Conservation (phyloP, 1,140 invertebrate genomes). For the Orchesella cincta region DNA sequence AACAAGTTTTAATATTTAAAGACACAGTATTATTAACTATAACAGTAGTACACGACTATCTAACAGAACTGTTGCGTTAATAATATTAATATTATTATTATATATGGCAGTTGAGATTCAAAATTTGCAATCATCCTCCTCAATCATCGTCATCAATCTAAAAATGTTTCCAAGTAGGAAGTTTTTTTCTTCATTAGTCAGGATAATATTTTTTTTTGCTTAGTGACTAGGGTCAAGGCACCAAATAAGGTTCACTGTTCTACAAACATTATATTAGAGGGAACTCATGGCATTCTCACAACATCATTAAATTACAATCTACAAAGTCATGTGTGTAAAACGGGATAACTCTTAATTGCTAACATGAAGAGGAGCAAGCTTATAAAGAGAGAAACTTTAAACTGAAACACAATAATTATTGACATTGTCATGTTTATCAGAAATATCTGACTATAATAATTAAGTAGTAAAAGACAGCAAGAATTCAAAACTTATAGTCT, state of each 20-base stretch:
- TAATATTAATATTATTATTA: constrained; percentile 19
- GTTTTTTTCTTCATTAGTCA: background rate
- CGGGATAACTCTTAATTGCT: too few species aligned
- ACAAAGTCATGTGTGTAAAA: background rate
- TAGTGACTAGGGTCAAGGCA: constrained; percentile 44
- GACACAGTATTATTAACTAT: too few species aligned
- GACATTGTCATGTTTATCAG: too few species aligned
- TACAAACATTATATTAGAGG: background rate
- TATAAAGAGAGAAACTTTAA: too few species aligned
- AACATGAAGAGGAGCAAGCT: too few species aligned
- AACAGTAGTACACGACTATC: too few species aligned
- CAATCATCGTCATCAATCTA: constrained; percentile 25
- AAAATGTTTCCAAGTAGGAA: background rate
- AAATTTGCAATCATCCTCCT: constrained; percentile 18
- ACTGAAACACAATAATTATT: too few species aligned
- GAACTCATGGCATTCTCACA: background rate
- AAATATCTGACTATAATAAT: too few species aligned
- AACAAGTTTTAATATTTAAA: too few species aligned
- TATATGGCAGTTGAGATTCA: constrained; percentile 44
- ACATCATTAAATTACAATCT: background rate
- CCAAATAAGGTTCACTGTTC: constrained; percentile 38
- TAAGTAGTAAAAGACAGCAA: too few species aligned
- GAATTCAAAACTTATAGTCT: too few species aligned
- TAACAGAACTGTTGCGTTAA: too few species aligned
- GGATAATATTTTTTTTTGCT: constrained; percentile 24